These are phyloP conservation scores for Mirounga angustirostris DNA, from an alignment of 2,113 vertebrate genomes.

Conservation along the genomic window DNA sequence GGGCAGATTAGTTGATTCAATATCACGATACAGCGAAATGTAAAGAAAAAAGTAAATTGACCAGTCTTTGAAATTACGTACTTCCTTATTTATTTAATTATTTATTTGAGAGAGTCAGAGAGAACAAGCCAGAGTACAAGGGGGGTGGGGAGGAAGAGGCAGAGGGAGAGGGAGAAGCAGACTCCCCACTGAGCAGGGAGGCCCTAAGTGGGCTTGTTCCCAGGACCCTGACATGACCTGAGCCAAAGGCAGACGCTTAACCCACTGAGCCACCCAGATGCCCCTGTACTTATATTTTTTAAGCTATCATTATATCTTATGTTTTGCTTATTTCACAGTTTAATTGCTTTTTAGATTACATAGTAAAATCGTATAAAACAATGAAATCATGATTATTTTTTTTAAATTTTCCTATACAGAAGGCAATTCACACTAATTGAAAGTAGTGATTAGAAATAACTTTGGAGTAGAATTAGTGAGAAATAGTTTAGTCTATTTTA, in stretches of 20 bases:
- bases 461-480: not conserved
- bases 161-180: not conserved
- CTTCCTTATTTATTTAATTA: not conserved
- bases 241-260: not conserved
- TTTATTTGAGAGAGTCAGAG: not conserved
- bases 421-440: not conserved
- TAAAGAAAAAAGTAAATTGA: constrained; percentile 51
- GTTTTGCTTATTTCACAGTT: constrained; percentile 35
- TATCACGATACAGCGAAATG: not conserved
- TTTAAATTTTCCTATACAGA: not conserved
- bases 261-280: not conserved
- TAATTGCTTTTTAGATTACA: not conserved
- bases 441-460: constrained; percentile 12
- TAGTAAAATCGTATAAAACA: constrained; percentile 32
- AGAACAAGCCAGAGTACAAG: not conserved
- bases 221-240: not conserved
- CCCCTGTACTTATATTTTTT: not conserved
- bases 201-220: not conserved
- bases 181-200: not conserved
- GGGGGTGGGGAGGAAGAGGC: not conserved
- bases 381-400: not conserved
- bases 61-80: constrained; percentile 8
- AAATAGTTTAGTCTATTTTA: not conserved
- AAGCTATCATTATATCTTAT: not conserved
- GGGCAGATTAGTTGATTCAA: not conserved